These are phyloP conservation scores for Baryphthengus martii DNA, from an alignment of 2,113 vertebrate genomes.

Conservation along the genomic window DNA sequence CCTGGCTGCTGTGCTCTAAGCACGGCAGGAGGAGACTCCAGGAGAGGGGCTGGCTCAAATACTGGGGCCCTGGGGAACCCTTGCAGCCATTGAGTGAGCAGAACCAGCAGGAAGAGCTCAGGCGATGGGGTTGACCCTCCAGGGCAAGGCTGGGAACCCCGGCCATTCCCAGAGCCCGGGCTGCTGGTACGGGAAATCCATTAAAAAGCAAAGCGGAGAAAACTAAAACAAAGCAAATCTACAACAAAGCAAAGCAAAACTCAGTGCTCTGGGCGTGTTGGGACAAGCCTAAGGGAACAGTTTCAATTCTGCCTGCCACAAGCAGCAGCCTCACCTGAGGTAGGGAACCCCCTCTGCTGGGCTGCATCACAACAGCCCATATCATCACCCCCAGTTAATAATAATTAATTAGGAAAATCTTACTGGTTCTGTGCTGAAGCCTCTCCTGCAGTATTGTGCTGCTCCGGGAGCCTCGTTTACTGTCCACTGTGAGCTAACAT, in stretches of 20 bases:
- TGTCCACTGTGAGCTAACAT: background rate
- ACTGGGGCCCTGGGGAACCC: background rate
- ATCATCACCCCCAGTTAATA: background rate
- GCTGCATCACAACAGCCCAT: fast-evolving
- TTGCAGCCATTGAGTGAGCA: background rate
- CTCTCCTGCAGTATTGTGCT: background rate
- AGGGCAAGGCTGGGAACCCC: background rate
- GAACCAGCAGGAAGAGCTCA: background rate
- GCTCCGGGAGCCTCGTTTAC: background rate
- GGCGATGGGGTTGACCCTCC: background rate
- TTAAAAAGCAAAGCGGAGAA: background rate
- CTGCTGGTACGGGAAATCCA: background rate
- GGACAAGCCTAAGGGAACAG: background rate
- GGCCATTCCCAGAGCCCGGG: background rate
- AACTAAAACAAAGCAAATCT: background rate
- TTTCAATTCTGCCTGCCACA: background rate
- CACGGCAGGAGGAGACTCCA: background rate
- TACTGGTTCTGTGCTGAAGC: background rate
- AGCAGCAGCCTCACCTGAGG: background rate
- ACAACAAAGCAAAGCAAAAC: background rate
- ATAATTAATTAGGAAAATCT: background rate
- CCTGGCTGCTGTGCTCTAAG: background rate
- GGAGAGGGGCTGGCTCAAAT: background rate
- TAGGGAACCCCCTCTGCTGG: background rate
- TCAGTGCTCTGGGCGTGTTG: background rate